A percentile compares a stretch with the other conserved stretches of the same genome.
Conservation (phyloP, 2,113 vertebrate species). For the Callorhinus ursinus region DNA sequence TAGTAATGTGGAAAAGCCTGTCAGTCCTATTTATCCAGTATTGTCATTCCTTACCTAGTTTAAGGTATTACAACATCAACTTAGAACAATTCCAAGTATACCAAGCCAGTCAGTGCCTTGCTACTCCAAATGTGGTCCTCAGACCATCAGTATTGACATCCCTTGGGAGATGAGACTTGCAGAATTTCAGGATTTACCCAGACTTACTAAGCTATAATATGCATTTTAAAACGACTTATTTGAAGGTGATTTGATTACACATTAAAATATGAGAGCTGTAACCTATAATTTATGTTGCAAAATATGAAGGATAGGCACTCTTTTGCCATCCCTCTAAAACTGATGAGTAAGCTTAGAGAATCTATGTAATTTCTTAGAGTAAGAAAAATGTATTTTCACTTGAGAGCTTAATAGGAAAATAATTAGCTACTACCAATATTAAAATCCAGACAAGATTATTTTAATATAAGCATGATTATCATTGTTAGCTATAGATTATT, state of each 20-base stretch:
- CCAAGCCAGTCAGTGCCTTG: background rate
- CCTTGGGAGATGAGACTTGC: background rate
- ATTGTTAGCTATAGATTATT: background rate
- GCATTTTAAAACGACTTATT: background rate
- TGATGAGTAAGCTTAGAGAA: background rate
- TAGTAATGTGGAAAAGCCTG: slow-evolving; percentile 29
- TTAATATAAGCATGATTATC: background rate
- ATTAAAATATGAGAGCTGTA: slow-evolving; percentile 22
- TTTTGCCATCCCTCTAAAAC: background rate
- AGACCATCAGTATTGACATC: background rate
- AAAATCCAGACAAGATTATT: slow-evolving; percentile 24
- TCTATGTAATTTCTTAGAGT: slow-evolving; percentile 17
- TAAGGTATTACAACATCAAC: background rate
- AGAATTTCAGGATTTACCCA: background rate
- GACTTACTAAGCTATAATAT: background rate
- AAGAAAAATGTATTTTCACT: slow-evolving; percentile 24
- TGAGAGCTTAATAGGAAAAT: slow-evolving; percentile 13
- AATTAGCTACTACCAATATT: slow-evolving; percentile 23
- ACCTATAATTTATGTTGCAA: background rate
- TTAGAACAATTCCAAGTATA: background rate
- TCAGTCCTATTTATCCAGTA: slow-evolving; percentile 10
- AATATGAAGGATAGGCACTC: background rate
- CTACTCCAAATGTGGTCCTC: background rate
- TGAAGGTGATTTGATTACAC: background rate
- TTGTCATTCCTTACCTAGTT: background rate